These are phyloP conservation scores for Heteronetta atricapilla DNA, from an alignment of 2,113 vertebrate genomes.

Conservation along the genomic window DNA sequence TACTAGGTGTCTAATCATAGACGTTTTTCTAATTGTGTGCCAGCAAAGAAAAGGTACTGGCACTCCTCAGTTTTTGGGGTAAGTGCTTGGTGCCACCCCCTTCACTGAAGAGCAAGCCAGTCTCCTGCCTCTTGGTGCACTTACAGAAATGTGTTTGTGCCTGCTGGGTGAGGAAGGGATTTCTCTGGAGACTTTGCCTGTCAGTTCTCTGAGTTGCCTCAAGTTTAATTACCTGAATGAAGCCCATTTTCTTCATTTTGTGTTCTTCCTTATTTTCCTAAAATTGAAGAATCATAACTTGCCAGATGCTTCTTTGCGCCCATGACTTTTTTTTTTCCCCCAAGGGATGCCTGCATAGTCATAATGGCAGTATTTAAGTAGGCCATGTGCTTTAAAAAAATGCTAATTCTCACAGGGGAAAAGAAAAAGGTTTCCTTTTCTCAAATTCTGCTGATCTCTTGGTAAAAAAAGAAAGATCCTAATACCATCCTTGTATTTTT, in stretches of 20 bases:
- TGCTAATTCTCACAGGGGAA: neutral
- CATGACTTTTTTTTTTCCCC: neutral
- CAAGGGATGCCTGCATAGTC: neutral
- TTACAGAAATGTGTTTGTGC: neutral
- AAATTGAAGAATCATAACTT: neutral
- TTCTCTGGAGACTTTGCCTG: neutral
- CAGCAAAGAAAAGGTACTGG: neutral
- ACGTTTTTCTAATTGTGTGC: neutral
- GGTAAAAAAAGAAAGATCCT: neutral
- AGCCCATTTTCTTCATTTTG: neutral
- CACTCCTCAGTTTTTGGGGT: neutral
- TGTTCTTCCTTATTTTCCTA: neutral
- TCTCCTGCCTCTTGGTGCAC: neutral
- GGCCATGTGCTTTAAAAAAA: neutral
- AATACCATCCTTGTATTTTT: neutral
- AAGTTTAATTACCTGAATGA: neutral
- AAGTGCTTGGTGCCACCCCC: neutral
- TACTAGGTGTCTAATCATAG: neutral
- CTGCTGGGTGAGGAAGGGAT: neutral
- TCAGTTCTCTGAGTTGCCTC: neutral
- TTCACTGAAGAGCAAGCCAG: neutral
- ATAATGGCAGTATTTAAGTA: neutral
- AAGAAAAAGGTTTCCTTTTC: neutral
- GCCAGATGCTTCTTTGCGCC: neutral
- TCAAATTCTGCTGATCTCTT: neutral